phyloP scores from a whole-genome alignment of 2,113 vertebrate species.

The Lanius ludovicianus region DNA sequence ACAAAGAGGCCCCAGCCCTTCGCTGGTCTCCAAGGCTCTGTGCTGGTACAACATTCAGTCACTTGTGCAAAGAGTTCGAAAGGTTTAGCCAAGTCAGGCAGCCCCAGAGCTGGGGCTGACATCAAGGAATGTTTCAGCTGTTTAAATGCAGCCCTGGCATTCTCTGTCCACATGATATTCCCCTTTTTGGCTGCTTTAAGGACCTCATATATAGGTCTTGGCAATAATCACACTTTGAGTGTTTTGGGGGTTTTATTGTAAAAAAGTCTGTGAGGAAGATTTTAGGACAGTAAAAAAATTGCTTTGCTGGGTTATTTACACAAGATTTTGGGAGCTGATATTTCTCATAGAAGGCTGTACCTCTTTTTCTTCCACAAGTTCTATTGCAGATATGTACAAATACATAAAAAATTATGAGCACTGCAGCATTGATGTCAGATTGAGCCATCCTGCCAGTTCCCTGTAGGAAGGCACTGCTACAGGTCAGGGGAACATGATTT shows the following conservation, averaged over 20 bases:
- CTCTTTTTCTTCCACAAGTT: neutral
- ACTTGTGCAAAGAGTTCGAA: too few relatives aligned
- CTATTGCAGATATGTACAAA: neutral
- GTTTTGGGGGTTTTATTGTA: fast-evolving
- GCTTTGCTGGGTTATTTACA: neutral
- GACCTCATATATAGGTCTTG: too few relatives aligned
- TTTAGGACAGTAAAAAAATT: neutral
- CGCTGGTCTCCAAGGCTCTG: too few relatives aligned
- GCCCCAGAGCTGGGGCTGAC: too few relatives aligned
- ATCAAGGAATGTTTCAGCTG: too few relatives aligned
- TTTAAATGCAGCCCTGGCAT: too few relatives aligned
- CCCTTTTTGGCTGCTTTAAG: too few relatives aligned
- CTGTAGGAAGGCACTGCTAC: neutral
- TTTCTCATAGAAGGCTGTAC: neutral
- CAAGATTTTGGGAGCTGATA: neutral
- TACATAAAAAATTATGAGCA: neutral
- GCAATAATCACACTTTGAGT: fast-evolving
- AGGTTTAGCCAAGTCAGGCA: too few relatives aligned
- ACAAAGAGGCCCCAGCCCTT: too few relatives aligned
- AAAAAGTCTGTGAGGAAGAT: neutral
- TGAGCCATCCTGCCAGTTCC: neutral
- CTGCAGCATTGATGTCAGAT: neutral
- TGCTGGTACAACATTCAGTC: too few relatives aligned
- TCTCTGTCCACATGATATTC: too few relatives aligned
- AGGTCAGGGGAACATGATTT: neutral